Evolutionary conservation across 30 jellyfish, hydroid and myxozoan species (phyloP).

Genomic region (Hydra vulgaris): DNA sequence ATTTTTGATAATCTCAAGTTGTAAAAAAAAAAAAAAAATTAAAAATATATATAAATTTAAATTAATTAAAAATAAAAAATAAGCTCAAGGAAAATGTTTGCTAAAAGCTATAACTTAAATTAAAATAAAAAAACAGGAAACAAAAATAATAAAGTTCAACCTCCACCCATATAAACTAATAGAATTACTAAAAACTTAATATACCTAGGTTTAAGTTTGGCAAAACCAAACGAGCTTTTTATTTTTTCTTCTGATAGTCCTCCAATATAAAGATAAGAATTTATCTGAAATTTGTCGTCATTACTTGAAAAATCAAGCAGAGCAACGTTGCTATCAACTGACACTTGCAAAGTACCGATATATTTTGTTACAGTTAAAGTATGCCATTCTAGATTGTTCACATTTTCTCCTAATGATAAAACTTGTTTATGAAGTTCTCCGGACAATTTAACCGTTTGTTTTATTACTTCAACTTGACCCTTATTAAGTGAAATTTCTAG

Average conservation of each 20-base stretch:
- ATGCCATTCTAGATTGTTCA: conserved; percentile 80
- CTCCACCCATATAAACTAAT: no score
- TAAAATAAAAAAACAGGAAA: not conserved
- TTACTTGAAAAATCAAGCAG: not conserved
- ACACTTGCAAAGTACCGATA: conserved; percentile 26
- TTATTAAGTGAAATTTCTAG: conserved; percentile 31
- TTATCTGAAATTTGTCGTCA: conserved; percentile 30
- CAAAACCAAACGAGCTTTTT: not conserved
- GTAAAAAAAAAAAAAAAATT: no score
- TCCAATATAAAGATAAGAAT: conserved; percentile 70
- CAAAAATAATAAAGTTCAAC: no score
- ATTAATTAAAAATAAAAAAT: no score
- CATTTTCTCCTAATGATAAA: conserved; percentile 30
- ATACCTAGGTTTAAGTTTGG: conserved; percentile 15
- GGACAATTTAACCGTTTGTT: conserved; percentile 47
- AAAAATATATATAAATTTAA: no score
- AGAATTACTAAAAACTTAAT: not conserved
- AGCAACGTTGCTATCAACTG: conserved; percentile 36
- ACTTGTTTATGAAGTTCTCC: conserved; percentile 15
- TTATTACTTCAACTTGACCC: conserved; percentile 46
- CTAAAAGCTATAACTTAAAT: no score
- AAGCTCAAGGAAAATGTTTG: no score
- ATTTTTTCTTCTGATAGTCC: conserved; percentile 31
- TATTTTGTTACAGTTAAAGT: conserved; percentile 29
- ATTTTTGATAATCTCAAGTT: not conserved